Conservation (phyloP, 2,797 vertebrate species). For the Galagoides demidoff region DNA sequence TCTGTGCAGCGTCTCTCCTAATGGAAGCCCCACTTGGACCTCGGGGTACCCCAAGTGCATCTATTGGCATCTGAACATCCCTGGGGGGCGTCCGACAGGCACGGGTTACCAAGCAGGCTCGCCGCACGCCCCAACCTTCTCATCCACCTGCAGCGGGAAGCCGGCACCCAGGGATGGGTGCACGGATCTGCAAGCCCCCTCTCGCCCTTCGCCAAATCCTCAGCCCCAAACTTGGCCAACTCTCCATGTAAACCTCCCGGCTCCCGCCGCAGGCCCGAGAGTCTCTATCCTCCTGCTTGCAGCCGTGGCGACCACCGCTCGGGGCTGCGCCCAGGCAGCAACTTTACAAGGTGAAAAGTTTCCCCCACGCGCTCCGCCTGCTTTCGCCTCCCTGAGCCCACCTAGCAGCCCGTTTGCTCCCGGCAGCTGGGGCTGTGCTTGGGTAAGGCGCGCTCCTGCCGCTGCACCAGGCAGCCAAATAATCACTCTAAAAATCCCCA, state of each 20-base stretch:
- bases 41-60: neutral
- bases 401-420: neutral
- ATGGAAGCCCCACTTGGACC: slow-evolving; percentile 9
- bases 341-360: slow-evolving; percentile 85
- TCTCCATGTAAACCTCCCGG: neutral
- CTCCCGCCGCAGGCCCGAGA: neutral
- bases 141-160: slow-evolving; percentile 65
- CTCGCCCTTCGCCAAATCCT: neutral
- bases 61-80: neutral
- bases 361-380: slow-evolving; percentile 61
- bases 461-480: neutral
- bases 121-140: neutral
- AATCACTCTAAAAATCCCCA: slow-evolving; percentile 14
- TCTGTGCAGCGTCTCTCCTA: neutral
- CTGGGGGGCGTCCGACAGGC: neutral
- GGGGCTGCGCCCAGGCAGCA: slow-evolving; percentile 28
- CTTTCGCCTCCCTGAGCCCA: neutral
- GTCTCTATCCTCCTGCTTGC: neutral
- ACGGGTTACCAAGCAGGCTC: neutral
- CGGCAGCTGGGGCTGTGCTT: neutral
- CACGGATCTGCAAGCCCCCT: neutral
- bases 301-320: neutral
- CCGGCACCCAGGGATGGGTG: neutral
- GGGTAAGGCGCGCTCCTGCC: neutral
- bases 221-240: slow-evolving; percentile 65